Evolutionary conservation across 2,113 vertebrate genomes (phyloP).

Genomic region (Natator depressus): DNA sequence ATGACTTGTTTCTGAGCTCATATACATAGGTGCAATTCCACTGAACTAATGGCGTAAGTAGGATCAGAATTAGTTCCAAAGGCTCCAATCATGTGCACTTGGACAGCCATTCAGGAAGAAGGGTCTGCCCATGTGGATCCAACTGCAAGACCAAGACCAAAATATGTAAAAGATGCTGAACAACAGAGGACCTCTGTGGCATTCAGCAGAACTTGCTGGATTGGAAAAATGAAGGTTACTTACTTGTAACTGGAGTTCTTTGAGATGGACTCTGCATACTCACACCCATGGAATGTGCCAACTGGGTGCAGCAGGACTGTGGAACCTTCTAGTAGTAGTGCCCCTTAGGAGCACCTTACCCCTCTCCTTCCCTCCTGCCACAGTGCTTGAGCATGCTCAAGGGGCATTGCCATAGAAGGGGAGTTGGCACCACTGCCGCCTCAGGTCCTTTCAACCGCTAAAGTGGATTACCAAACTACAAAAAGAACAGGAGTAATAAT

Average conservation of each 20-base stretch:
- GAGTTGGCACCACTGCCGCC: not conserved
- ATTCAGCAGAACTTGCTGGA: not conserved
- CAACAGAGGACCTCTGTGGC: not conserved
- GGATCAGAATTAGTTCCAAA: too few relatives aligned
- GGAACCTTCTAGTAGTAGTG: too few relatives aligned
- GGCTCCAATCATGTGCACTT: not conserved
- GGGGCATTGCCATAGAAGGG: not conserved
- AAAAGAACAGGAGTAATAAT: too few relatives aligned
- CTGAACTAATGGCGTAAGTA: not conserved
- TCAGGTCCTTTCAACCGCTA: too few relatives aligned
- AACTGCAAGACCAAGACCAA: not conserved
- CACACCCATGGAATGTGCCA: not conserved
- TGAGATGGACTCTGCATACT: not conserved
- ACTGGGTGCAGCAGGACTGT: not conserved
- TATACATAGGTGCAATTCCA: not conserved
- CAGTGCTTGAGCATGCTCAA: not conserved
- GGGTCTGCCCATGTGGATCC: not conserved
- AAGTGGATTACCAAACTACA: too few relatives aligned
- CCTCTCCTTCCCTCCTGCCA: not conserved
- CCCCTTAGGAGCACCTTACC: not conserved
- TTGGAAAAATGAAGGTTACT: not conserved
- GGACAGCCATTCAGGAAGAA: not conserved
- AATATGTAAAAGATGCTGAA: not conserved
- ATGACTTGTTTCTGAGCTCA: not conserved
- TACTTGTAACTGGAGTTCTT: not conserved